phyloP scores from a whole-genome alignment of 2,888 invertebrate genomes.

The Athrips mouffetella region DNA sequence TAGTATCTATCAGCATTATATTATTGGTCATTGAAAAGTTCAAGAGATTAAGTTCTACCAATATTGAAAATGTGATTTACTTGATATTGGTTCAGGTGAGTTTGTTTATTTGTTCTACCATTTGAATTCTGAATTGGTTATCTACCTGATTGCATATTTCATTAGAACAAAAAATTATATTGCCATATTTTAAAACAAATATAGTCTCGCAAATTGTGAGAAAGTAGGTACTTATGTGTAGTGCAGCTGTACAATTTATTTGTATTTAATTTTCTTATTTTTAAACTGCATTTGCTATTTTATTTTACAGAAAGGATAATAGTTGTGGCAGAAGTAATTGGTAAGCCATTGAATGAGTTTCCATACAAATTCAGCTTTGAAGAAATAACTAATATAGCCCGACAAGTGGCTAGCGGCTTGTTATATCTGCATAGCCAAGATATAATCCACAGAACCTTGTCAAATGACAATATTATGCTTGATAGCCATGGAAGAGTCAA shows the following conservation, averaged over 20 bases:
- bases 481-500: constrained; percentile 86
- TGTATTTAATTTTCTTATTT: neutral
- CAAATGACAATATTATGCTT: constrained; percentile 89
- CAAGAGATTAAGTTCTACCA: too few relatives aligned
- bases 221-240: too few relatives aligned
- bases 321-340: constrained; percentile 88
- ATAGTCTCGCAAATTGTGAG: too few relatives aligned
- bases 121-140: too few relatives aligned
- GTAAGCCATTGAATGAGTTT: constrained; percentile 80
- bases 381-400: constrained; percentile 81
- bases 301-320: constrained; percentile 84
- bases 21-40: too few relatives aligned
- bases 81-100: too few relatives aligned
- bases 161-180: too few relatives aligned
- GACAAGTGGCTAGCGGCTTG: constrained; percentile 86
- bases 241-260: neutral
- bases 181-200: too few relatives aligned
- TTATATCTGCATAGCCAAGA: constrained; percentile 84
- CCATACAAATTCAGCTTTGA: constrained; percentile 58
- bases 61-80: too few relatives aligned
- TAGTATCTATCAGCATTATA: too few relatives aligned
- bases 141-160: too few relatives aligned
- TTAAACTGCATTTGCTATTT: neutral
- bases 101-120: too few relatives aligned
- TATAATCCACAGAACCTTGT: constrained; percentile 88